Evolutionary conservation across 2,113 vertebrate species (phyloP).

Genomic region (Phalacrocorax brasilianus): DNA sequence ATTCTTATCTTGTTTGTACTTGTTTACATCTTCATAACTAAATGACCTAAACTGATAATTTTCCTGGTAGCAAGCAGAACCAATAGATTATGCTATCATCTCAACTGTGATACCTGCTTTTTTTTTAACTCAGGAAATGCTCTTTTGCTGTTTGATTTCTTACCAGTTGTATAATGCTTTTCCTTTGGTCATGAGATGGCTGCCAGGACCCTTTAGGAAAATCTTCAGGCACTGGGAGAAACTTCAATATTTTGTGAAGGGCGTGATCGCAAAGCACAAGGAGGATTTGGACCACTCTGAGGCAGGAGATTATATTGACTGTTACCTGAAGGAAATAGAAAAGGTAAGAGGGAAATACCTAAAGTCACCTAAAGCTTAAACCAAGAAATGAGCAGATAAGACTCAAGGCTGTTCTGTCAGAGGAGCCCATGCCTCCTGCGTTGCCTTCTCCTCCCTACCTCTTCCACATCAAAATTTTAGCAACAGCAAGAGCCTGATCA

Average conservation of each 20-base stretch:
- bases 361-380: not conserved
- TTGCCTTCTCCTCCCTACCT: not conserved
- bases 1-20: not conserved
- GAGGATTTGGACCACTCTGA: conserved; percentile 69
- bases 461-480: not conserved
- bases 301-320: conserved; percentile 82
- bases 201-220: conserved; percentile 79
- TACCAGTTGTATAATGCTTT: conserved; percentile 75
- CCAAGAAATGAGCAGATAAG: not conserved
- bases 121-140: not conserved
- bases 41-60: not conserved
- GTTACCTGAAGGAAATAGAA: conserved; percentile 80
- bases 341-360: conserved; percentile 69
- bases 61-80: not conserved
- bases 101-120: not conserved
- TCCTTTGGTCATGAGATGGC: conserved; percentile 76
- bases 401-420: not conserved
- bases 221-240: conserved; percentile 59
- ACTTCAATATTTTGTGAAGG: conserved; percentile 66
- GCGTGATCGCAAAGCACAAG: conserved; percentile 73
- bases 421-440: accelerated
- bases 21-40: not conserved
- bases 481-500: conserved; percentile 15
- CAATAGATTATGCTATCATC: not conserved
- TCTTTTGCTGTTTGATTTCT: conserved; percentile 1